Conservation (phyloP, 2,888 invertebrate species). For the Luperina nickerlii region DNA sequence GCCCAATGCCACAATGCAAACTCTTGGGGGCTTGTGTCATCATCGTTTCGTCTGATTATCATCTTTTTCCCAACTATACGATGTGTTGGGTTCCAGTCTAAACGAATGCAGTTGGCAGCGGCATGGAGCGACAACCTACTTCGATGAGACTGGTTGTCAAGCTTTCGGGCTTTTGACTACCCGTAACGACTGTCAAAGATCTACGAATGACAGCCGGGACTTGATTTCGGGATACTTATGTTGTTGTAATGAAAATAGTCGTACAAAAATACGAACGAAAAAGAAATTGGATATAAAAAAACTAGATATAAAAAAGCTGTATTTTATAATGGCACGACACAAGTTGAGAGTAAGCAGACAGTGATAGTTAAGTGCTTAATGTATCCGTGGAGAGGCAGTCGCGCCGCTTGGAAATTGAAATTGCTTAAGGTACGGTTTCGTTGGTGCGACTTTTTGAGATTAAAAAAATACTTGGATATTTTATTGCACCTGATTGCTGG, state of each 20-base stretch:
- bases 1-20: not conserved
- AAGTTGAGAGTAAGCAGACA: constrained; percentile 87
- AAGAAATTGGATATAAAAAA: constrained; percentile 34
- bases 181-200: not conserved
- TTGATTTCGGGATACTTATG: not conserved
- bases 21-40: not conserved
- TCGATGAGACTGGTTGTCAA: not conserved
- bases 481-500: not conserved
- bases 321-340: constrained; percentile 81
- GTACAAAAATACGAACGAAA: constrained; percentile 5
- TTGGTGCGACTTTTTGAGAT: constrained; percentile 48
- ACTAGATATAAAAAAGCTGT: constrained; percentile 31
- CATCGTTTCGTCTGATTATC: not conserved
- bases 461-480: not conserved
- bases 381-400: constrained; percentile 85
- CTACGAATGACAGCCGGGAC: not conserved
- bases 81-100: not conserved
- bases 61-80: not conserved
- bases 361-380: constrained; percentile 90
- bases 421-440: constrained; percentile 77
- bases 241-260: not conserved
- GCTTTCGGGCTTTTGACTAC: too few relatives aligned
- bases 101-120: not conserved
- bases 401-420: constrained; percentile 87
- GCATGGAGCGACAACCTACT: too few relatives aligned